phyloP scores from a whole-genome alignment of 1,140 invertebrate species.

The Hestina assimilis region DNA sequence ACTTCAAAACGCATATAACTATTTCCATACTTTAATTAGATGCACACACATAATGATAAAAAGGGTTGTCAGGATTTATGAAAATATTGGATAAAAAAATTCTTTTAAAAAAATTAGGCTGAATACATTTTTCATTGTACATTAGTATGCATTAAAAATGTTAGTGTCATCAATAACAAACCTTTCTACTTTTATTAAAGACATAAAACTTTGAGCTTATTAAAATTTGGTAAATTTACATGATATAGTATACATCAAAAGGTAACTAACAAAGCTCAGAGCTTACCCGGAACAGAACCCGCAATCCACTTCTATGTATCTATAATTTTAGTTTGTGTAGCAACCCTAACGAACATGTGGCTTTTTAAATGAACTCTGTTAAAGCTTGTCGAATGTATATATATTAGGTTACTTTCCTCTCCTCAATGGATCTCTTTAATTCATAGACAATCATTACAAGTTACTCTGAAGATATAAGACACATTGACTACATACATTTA shows the following conservation, averaged over 20 bases:
- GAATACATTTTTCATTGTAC: too few species aligned
- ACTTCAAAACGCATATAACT: constrained; percentile 74
- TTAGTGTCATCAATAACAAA: too few species aligned
- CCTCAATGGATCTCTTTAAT: constrained; percentile 17
- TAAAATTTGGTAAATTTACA: too few species aligned
- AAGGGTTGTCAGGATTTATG: too few species aligned
- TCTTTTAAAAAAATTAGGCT: too few species aligned
- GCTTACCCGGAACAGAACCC: too few species aligned
- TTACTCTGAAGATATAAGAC: neutral
- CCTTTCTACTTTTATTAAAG: too few species aligned
- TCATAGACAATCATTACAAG: neutral
- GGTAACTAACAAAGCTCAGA: too few species aligned
- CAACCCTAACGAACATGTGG: constrained; percentile 54
- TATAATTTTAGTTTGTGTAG: neutral
- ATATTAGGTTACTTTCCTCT: constrained; percentile 51
- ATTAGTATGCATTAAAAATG: too few species aligned
- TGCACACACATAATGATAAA: constrained; percentile 44
- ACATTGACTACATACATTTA: neutral
- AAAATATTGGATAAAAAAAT: neutral
- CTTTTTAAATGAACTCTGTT: constrained; percentile 50
- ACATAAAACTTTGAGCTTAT: too few species aligned
- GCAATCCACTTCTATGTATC: too few species aligned
- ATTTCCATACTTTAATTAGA: constrained; percentile 76
- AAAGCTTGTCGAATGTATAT: constrained; percentile 26
- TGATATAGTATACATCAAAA: too few species aligned